Evolutionary conservation across 2,888 invertebrate genomes (phyloP).

Genomic region (Muscina levida): DNA sequence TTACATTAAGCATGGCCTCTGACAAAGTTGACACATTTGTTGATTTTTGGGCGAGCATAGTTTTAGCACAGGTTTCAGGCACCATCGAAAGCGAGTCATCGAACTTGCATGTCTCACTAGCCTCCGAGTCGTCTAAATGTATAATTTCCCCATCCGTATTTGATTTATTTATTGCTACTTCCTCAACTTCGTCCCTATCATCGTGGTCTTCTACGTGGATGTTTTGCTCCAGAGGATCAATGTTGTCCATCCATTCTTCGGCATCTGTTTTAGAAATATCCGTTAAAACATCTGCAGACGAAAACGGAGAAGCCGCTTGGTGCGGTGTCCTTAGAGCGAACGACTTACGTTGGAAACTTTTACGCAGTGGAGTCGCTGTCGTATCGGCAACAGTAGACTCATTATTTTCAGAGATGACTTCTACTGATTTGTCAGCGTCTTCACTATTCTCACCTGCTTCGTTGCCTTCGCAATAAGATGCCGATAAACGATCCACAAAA

Average conservation of each 20-base stretch:
- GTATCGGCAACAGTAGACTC: too few relatives aligned
- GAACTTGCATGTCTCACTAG: constrained; percentile 19
- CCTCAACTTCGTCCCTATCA: too few relatives aligned
- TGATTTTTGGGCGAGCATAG: constrained; percentile 41
- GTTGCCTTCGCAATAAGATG: constrained; percentile 40
- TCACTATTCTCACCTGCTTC: constrained; percentile 17
- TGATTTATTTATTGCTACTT: constrained; percentile 48
- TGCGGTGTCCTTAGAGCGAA: constrained; percentile 33
- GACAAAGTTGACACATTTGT: constrained; percentile 54
- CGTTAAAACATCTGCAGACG: constrained; percentile 63
- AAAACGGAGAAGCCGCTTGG: constrained; percentile 57
- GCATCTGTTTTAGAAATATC: constrained; percentile 71
- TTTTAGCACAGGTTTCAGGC: constrained; percentile 67
- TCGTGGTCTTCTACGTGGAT: constrained; percentile 51
- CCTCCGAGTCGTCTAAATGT: constrained; percentile 30
- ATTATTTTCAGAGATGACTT: constrained; percentile 66
- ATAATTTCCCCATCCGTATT: constrained; percentile 54
- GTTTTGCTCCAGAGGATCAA: constrained; percentile 52
- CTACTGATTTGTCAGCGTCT: constrained; percentile 49
- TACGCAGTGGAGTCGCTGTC: constrained; percentile 61
- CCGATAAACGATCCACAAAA: constrained; percentile 56
- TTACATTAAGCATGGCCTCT: constrained; percentile 67
- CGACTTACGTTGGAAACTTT: constrained; percentile 63
- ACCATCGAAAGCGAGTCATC: constrained; percentile 66
- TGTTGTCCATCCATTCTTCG: constrained; percentile 71